Percentiles rank a stretch among this genome's conserved stretches.
These are phyloP conservation scores for Cettia cetti DNA, from an alignment of 2,113 vertebrate species.

Conservation along the genomic window DNA sequence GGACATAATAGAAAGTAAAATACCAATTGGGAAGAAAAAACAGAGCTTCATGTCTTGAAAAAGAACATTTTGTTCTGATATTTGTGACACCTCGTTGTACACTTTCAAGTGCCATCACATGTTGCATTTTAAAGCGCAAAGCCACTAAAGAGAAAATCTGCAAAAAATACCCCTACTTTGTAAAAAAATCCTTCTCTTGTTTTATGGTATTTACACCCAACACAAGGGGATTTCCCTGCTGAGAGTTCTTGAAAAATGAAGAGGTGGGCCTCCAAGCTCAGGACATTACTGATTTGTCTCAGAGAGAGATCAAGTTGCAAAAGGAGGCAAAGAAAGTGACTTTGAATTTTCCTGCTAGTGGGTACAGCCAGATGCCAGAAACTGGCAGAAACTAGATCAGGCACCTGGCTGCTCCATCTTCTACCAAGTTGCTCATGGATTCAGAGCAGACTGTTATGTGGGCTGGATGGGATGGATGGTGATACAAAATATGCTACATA, in stretches of 20 bases:
- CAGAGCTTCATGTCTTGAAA: neutral
- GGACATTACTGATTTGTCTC: neutral
- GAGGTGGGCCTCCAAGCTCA: neutral
- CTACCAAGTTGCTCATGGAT: neutral
- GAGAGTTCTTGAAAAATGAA: neutral
- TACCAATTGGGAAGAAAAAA: accelerated
- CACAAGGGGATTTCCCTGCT: neutral
- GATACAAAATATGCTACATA: neutral
- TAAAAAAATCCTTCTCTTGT: neutral
- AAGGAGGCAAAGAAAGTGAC: neutral
- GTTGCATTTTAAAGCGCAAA: neutral
- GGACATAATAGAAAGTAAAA: neutral
- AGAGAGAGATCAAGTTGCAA: neutral
- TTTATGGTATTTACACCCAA: neutral
- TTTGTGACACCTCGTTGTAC: neutral
- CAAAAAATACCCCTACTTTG: neutral
- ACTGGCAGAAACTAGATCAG: neutral
- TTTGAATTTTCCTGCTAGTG: neutral
- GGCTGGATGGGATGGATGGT: neutral
- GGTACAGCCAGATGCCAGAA: neutral
- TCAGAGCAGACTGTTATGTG: slow-evolving; percentile 6
- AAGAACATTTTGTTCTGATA: neutral
- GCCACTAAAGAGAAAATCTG: neutral
- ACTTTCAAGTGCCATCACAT: neutral
- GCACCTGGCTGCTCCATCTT: neutral